phyloP scores from a whole-genome alignment of 2,797 vertebrate species.

The Halcyon smyrnensis region DNA sequence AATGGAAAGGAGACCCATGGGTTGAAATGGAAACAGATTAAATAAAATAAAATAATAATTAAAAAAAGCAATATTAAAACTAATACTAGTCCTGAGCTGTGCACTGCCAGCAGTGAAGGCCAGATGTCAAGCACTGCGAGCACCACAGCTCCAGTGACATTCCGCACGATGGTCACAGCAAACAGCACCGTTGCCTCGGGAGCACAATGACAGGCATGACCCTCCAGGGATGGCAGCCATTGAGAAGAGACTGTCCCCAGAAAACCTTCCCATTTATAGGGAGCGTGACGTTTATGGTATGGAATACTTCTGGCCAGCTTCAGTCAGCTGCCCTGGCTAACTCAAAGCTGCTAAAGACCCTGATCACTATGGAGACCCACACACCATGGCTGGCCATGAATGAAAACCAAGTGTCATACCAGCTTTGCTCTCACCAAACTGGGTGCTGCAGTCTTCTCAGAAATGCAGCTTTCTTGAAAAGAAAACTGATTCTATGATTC shows the following conservation, averaged over 20 bases:
- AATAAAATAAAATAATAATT: background rate
- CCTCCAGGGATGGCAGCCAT: background rate
- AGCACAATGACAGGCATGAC: background rate
- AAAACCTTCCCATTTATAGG: background rate
- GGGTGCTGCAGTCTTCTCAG: background rate
- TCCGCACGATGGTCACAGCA: too few relatives aligned
- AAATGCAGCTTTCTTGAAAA: background rate
- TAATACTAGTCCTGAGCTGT: background rate
- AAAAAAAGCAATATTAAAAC: background rate
- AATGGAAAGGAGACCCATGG: background rate
- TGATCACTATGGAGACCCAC: background rate
- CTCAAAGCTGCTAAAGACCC: background rate
- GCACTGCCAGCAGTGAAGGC: background rate
- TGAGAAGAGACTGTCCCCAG: background rate
- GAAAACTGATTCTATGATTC: background rate
- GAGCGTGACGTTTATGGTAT: background rate
- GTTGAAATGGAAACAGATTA: background rate
- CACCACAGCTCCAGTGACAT: background rate
- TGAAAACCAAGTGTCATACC: background rate
- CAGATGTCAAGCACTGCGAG: background rate
- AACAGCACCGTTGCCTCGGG: background rate
- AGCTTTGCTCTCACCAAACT: background rate
- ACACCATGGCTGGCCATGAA: background rate
- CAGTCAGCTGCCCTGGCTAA: background rate
- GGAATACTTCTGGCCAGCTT: background rate